Base-by-base conservation (phyloP, 2,888 invertebrate genomes). In the Podabrus alpinus region DNA sequence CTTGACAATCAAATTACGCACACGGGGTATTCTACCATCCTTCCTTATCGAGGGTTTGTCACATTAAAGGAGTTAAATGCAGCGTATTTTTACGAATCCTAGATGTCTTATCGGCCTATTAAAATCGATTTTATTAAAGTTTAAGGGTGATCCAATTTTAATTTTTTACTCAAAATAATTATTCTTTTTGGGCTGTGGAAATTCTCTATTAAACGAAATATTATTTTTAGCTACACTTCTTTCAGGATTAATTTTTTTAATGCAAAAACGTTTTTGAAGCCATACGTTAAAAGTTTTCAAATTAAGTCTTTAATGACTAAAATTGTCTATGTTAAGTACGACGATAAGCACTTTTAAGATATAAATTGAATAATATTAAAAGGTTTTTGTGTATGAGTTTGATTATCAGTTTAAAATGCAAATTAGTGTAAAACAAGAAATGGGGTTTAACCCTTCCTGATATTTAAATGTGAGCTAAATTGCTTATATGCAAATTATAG, bases 391-490 rank as follows among this genome's bases (percentile, higher is more conserved):
- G 62, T 19, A 64, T 21, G 16, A 64, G 19, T 64, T 64, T 64
- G 62, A 64, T 64, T 64, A 64, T 45, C 69, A 73, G 69, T 70
- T 70, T 62, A 69, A 73, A 69, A 73, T 73, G 73, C 73, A 70
- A 73, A 70, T 73, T 73, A 73, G 69, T 73, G 68, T 71, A 69
- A 69, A 68, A 68, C 68, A 19, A 73, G 68, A 61, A 59, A 59
- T 60, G 25, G 73, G 64, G 73, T 73, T 73, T 25, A 69, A 73
- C 73, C 73, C 62, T 69, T 73, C 66, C 64, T 64, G 69, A 73
- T 64, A 64, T 64, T 64, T 64, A 64, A 64, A 64, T 64, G 21
- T 64, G 62, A 64, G 45, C 45, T 45, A 45, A 45, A 64, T 64
- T 64, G 62, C 62, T 64, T 64, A 64, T 64, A 64, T 64, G 62